Evolutionary conservation across 2,113 vertebrate genomes (phyloP).

Genomic region (Heterochromis multidens): DNA sequence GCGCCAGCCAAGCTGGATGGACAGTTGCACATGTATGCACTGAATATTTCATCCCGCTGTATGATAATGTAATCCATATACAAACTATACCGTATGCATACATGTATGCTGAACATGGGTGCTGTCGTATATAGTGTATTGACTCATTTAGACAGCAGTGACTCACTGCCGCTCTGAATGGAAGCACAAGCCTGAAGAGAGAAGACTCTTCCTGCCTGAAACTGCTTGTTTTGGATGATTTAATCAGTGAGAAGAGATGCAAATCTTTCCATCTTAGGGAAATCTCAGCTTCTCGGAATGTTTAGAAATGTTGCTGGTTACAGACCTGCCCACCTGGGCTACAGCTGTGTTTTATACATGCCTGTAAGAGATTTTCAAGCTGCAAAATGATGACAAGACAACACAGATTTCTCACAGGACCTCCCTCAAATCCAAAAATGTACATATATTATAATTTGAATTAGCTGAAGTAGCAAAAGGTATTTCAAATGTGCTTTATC

Average conservation of each 20-base stretch:
- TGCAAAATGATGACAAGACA: background rate
- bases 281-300: background rate
- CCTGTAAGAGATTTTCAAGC: background rate
- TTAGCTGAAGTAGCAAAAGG: background rate
- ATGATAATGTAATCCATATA: slow-evolving; percentile 40
- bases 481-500: background rate
- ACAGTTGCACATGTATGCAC: slow-evolving; percentile 28
- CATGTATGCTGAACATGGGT: slow-evolving; percentile 56
- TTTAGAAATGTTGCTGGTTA: background rate
- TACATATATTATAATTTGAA: background rate
- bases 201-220: slow-evolving; percentile 3
- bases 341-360: background rate
- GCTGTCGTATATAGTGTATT: slow-evolving; percentile 64
- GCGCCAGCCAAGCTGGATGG: background rate
- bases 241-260: background rate
- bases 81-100: slow-evolving; percentile 43
- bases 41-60: slow-evolving; percentile 36
- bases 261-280: background rate
- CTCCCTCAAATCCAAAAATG: background rate
- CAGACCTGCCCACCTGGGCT: background rate
- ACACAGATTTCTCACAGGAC: background rate
- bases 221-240: background rate
- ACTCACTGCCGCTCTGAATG: slow-evolving; percentile 40
- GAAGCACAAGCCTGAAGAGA: slow-evolving; percentile 58
- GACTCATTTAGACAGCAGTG: slow-evolving; percentile 30